phyloP scores from a whole-genome alignment of 2,113 vertebrate genomes.

The Austrofundulus limnaeus region DNA sequence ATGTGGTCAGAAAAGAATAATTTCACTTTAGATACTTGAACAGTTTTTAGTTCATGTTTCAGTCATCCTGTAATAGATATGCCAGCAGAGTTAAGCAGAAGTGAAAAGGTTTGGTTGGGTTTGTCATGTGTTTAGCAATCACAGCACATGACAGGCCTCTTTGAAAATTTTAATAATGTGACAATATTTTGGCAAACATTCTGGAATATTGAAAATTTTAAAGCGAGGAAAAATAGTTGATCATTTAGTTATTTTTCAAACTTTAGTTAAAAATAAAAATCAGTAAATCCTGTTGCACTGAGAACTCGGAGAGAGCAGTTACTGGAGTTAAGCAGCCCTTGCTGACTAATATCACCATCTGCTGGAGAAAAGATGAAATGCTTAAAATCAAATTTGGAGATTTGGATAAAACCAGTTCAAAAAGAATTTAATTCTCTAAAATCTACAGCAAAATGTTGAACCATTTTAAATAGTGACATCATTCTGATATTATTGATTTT shows the following conservation, averaged over 20 bases:
- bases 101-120: neutral
- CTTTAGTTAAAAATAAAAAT: neutral
- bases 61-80: too few relatives aligned
- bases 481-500: too few relatives aligned
- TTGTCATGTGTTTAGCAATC: conserved; percentile 21
- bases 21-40: neutral
- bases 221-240: conserved; percentile 5
- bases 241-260: neutral
- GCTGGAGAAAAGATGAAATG: conserved; percentile 57
- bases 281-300: neutral
- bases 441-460: too few relatives aligned
- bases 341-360: conserved; percentile 66
- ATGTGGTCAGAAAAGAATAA: neutral
- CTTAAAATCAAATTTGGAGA: neutral
- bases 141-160: too few relatives aligned
- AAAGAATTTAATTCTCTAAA: neutral
- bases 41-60: too few relatives aligned
- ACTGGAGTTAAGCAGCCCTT: neutral
- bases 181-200: too few relatives aligned
- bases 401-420: neutral
- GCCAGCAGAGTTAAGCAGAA: neutral
- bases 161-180: too few relatives aligned
- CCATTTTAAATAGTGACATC: too few relatives aligned
- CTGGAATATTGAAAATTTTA: too few relatives aligned
- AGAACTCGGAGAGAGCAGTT: conserved; percentile 2